Conservation (phyloP, 2,888 invertebrate species). For the Dromius quadrimaculatus region DNA sequence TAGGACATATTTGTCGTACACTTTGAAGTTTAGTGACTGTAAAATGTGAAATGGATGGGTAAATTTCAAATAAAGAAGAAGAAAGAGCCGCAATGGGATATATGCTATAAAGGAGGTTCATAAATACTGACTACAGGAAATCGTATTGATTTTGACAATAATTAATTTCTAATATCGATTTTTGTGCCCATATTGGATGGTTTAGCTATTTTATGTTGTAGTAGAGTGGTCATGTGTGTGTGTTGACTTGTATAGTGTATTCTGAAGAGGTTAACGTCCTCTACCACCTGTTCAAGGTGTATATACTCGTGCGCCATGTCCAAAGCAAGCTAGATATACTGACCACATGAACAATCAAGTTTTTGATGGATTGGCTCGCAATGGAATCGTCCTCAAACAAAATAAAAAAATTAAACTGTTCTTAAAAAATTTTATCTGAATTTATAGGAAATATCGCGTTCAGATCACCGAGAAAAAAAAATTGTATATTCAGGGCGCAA, state of each 20-base stretch:
- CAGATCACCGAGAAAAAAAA: no score
- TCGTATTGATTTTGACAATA: no score
- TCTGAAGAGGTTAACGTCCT: constrained; percentile 27
- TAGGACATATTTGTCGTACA: not conserved
- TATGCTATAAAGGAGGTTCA: no score
- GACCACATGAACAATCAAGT: not conserved
- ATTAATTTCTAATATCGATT: no score
- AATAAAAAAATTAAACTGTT: no score
- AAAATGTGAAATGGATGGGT: constrained; percentile 13
- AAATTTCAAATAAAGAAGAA: constrained; percentile 1
- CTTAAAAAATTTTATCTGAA: no score
- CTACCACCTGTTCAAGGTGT: constrained; percentile 31
- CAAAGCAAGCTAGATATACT: constrained; percentile 1
- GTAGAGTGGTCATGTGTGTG: constrained; percentile 13
- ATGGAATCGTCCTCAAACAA: no score
- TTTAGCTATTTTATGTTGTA: no score
- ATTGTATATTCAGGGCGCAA: no score
- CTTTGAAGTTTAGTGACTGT: constrained; percentile 20
- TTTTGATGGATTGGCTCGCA: not conserved
- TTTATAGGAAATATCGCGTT: no score
- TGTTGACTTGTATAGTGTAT: constrained; percentile 10
- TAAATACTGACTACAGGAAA: no score
- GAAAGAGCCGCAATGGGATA: not conserved
- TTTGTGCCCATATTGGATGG: no score
- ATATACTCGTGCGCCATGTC: not conserved